These are phyloP conservation scores for Cylindroiulus punctatus DNA, from an alignment of 2,888 invertebrate genomes.

Conservation along the genomic window DNA sequence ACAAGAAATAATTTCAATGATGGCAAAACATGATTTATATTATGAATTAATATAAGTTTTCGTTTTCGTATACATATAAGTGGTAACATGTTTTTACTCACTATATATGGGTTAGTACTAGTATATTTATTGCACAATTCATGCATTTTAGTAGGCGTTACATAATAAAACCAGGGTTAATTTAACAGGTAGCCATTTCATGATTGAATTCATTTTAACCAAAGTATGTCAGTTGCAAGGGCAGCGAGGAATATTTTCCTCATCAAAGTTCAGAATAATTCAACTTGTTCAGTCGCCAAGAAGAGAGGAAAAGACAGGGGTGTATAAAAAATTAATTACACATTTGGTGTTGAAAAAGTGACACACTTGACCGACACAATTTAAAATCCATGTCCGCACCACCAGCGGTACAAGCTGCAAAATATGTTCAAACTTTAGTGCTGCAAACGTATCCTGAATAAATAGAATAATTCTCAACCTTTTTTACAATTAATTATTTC, in stretches of 20 bases:
- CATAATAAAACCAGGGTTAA: too few relatives aligned
- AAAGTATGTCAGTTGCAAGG: conserved; percentile 17
- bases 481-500: neutral
- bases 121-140: too few relatives aligned
- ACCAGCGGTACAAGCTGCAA: neutral
- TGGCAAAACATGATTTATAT: too few relatives aligned
- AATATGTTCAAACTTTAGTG: neutral
- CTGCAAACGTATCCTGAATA: neutral
- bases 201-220: neutral
- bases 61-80: too few relatives aligned
- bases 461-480: neutral
- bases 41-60: too few relatives aligned
- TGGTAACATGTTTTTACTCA: too few relatives aligned
- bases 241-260: neutral
- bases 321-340: neutral
- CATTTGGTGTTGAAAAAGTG: neutral
- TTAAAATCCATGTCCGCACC: neutral
- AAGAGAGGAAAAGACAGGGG: neutral
- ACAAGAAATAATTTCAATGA: too few relatives aligned
- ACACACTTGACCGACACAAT: conserved; percentile 22
- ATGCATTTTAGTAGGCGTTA: too few relatives aligned
- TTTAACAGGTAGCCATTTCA: too few relatives aligned
- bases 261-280: neutral
- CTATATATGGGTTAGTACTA: too few relatives aligned
- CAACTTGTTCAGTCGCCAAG: neutral